Base-by-base conservation (phyloP, 2,113 vertebrate genomes). In the Polypterus bichir region DNA sequence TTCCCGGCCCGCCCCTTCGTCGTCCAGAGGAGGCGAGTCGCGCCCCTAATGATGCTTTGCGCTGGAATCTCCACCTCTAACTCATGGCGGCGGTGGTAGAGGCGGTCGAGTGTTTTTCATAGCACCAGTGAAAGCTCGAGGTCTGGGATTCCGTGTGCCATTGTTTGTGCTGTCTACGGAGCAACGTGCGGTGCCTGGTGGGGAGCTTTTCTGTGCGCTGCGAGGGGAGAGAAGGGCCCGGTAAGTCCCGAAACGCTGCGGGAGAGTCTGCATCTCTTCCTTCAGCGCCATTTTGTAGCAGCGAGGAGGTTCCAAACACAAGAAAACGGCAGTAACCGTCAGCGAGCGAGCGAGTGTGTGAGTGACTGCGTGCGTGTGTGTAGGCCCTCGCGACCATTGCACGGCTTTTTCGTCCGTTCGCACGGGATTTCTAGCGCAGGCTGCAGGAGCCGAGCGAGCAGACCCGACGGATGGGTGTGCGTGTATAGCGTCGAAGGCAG, bases 201-300 rank as follows among this genome's bases (percentile, higher is more conserved):
- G 27, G 27, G 27, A 27, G 27, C 27, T 27, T 27, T 27, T 27
- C 27, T 27, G 27, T 27, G 27, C 27, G 27, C 27, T 27, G 27
- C 27, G 27, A 27, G 27, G 27, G 27, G 57, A 73, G 73, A 62
- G 62, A 46, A 49, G 59, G 61, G 64, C 61, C 76, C 52, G 80
- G 86, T 86, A 67, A 79, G 84, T 79, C 27, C 57, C 54, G 52
- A 11, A n/a, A 8, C 47, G 9, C 44, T 53, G 9, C 66, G 67
- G 67, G 73, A 72, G 83, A 83, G 80, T 78, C 79, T 45, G 56
- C 7, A 45, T 6, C 56, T 69, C 80, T 84, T 85, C 83, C 77
- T 85, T 82, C 83, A 79, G 81, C 86, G 86, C 86, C 86, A 88
- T 88, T 88, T 88, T 88, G 84, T 86, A 76, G 81, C 73, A 78